Base-by-base conservation (phyloP, 1,140 invertebrate genomes). In the Heliothis virescens region DNA sequence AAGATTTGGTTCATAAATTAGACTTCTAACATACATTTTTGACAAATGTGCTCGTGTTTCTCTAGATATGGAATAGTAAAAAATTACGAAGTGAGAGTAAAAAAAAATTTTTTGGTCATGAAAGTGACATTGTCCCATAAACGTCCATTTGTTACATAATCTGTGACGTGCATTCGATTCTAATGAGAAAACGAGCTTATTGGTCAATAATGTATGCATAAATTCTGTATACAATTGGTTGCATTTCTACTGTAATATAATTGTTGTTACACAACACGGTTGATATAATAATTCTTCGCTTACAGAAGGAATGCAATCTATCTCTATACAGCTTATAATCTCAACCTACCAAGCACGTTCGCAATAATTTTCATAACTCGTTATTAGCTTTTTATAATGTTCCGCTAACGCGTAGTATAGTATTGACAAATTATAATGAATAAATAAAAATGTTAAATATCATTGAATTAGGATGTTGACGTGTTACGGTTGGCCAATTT, bases 371-470 rank as follows among this genome's bases (percentile, higher is more conserved):
- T 86, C 82, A 81, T 88, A 85, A 89, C 82, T 90, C 85, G 87
- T 92, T 90, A 87, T 85, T 92, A 93, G 90, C 90, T 79, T 91
- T 91, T 90, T 91, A 90, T 90, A 90, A 91, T 83, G 84, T 91
- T 90, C 89, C 82, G 89, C 91, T 91, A 86, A 88, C 76, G 83
- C 74, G 78, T 92, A 92, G 89, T 65, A 75, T 92, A 92, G 85
- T 86, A 80, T 81, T 85, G 84, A 88, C 82, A 83, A 85, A 83
- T 79, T 84, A 74, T 72, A 48, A 79, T 69, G 10, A 60, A 79
- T 79, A 71, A 80, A 78, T 82, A 79, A 82, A 83, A 82, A 83
- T 82, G 77, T 83, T 84, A 79, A 81, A 86, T 87, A 87, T 85
- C 82, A 87, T 87, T 87, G 81, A 82, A 85, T 86, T 82, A 84